Percentiles rank a stretch among this genome's conserved stretches.
Evolutionary conservation across 2,888 invertebrate genomes (phyloP).

Genomic region (Trimorus sp.): DNA sequence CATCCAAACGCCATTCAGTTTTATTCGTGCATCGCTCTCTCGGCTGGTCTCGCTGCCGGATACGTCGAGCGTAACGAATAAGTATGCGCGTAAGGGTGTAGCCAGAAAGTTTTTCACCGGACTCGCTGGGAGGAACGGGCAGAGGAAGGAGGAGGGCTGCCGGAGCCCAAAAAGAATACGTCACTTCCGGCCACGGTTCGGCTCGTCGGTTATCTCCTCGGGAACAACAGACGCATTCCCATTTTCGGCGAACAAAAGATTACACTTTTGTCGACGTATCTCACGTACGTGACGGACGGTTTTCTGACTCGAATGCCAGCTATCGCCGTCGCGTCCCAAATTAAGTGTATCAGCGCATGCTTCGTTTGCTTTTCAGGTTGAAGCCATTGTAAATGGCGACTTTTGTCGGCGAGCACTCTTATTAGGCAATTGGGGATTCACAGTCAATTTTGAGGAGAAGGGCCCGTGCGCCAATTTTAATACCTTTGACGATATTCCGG

Average conservation of each 20-base stretch:
- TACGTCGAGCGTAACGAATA: conserved; percentile 60
- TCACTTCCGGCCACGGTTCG: conserved; percentile 55
- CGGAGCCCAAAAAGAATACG: conserved; percentile 54
- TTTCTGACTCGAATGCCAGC: conserved; percentile 30
- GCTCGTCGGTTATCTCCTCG: conserved; percentile 38
- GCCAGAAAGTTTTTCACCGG: conserved; percentile 64
- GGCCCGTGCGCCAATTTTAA: too few species aligned
- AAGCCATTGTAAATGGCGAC: conserved; percentile 20
- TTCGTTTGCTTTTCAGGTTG: conserved; percentile 53
- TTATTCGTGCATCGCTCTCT: conserved; percentile 50
- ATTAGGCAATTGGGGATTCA: background rate
- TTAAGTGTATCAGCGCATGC: conserved; percentile 46
- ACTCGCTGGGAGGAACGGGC: conserved; percentile 20
- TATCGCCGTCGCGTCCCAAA: conserved; percentile 33
- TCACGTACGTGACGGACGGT: conserved; percentile 29
- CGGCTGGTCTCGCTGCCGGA: conserved; percentile 59
- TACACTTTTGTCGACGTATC: conserved; percentile 36
- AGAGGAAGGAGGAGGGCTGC: background rate
- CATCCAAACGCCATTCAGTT: conserved; percentile 71
- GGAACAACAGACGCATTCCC: conserved; percentile 38
- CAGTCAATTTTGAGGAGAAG: too few species aligned
- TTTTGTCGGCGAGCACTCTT: conserved; percentile 23
- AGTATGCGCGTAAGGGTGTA: conserved; percentile 64
- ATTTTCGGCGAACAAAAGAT: conserved; percentile 54
- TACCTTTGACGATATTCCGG: too few species aligned